Evolutionary conservation across 1,140 invertebrate species (phyloP).

Genomic region (Uloborus diversus): DNA sequence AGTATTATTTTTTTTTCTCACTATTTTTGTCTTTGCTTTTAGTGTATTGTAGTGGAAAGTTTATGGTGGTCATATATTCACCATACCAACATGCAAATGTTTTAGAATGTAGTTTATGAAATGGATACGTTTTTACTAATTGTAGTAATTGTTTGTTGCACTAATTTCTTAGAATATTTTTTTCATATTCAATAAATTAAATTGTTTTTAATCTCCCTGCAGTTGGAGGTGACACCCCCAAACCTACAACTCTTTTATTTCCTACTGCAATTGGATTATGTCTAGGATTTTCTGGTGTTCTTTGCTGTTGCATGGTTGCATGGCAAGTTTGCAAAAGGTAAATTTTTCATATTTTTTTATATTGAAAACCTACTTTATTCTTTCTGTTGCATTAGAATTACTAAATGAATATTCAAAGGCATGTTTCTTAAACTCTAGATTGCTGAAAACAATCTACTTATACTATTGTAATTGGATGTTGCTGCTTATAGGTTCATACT

Average conservation of each 20-base stretch:
- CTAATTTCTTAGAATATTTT: background rate
- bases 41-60: background rate
- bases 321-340: conserved; percentile 52
- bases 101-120: no score
- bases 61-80: background rate
- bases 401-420: no score
- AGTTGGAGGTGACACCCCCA: conserved; percentile 28
- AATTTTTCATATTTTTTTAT: background rate
- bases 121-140: no score
- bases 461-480: no score
- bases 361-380: background rate
- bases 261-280: conserved; percentile 43
- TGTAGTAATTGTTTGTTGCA: no score
- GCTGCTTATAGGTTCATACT: no score
- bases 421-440: no score
- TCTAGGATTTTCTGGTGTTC: conserved; percentile 44
- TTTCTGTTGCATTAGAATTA: no score
- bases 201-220: background rate
- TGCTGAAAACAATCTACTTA: no score
- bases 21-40: background rate
- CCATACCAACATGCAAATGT: no score
- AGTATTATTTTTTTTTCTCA: background rate
- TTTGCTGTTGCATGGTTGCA: conserved; percentile 31
- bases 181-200: background rate
- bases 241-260: conserved; percentile 22